phyloP scores from a whole-genome alignment of 2,888 invertebrate species.

The Ferrisia virgata region DNA sequence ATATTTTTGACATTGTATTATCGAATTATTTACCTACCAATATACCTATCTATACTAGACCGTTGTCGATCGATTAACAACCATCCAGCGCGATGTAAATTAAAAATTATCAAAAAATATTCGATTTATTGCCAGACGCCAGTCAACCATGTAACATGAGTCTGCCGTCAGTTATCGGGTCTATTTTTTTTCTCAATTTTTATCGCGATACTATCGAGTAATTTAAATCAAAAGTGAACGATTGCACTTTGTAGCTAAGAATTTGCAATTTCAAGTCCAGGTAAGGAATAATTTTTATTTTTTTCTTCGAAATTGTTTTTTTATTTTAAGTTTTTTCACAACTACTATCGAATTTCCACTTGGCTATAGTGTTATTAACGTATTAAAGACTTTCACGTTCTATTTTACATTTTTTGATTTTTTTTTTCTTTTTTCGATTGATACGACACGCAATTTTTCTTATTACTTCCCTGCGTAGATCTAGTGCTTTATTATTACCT shows the following conservation, averaged over 20 bases:
- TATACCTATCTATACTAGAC: not conserved
- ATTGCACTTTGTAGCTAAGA: not conserved
- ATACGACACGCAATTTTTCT: no score
- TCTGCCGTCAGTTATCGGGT: not conserved
- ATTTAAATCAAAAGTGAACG: not conserved
- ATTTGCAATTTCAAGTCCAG: conserved; percentile 8
- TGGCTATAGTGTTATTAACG: not conserved
- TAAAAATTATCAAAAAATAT: conserved; percentile 21
- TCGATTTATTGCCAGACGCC: not conserved
- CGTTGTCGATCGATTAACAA: conserved; percentile 9
- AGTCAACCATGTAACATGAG: conserved; percentile 1
- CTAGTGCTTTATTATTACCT: no score
- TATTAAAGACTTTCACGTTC: not conserved
- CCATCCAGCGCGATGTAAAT: conserved; percentile 5
- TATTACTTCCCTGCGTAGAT: no score
- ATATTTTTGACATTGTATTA: conserved; percentile 26
- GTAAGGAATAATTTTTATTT: no score
- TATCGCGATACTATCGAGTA: not conserved
- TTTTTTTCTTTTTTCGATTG: no score
- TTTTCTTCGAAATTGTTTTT: not conserved
- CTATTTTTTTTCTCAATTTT: not conserved
- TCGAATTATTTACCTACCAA: not conserved
- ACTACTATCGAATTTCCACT: no score
- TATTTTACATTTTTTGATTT: no score
- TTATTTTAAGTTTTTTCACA: not conserved